Evolutionary conservation across 2,888 invertebrate genomes (phyloP).

Genomic region (Strigamia transsilvanica): DNA sequence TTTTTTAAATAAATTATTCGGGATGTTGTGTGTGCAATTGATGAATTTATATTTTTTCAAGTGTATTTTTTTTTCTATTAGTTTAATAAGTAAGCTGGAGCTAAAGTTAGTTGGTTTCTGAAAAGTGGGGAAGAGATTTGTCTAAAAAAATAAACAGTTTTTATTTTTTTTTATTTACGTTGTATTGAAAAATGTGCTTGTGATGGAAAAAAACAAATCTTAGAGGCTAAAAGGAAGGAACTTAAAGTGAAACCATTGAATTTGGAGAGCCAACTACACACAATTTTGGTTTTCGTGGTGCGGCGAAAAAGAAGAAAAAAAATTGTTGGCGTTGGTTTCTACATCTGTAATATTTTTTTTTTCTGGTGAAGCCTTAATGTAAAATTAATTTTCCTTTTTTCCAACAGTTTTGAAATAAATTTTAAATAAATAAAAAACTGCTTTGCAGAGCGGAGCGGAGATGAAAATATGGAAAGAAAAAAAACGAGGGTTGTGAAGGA

Average conservation of each 20-base stretch:
- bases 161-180: neutral
- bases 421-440: neutral
- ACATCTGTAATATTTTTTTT: neutral
- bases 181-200: neutral
- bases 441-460: neutral
- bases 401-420: neutral
- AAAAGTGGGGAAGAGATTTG: too few species aligned
- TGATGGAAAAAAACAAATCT: neutral
- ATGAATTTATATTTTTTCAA: neutral
- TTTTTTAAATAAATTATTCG: too few species aligned
- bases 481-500: neutral
- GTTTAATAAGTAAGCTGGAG: too few species aligned
- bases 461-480: conserved; percentile 2
- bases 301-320: neutral
- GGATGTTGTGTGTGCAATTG: too few species aligned
- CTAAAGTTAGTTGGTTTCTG: too few species aligned
- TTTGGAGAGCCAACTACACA: conserved; percentile 13
- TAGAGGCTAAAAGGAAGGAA: conserved; percentile 14
- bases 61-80: neutral
- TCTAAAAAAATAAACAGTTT: neutral
- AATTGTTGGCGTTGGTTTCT: conserved; percentile 6
- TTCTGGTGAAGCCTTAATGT: neutral
- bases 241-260: conserved; percentile 33
- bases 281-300: conserved; percentile 25
- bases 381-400: conserved; percentile 10